Evolutionary conservation across 2,888 invertebrate species (phyloP).

Genomic region (Stramonita haemastoma): DNA sequence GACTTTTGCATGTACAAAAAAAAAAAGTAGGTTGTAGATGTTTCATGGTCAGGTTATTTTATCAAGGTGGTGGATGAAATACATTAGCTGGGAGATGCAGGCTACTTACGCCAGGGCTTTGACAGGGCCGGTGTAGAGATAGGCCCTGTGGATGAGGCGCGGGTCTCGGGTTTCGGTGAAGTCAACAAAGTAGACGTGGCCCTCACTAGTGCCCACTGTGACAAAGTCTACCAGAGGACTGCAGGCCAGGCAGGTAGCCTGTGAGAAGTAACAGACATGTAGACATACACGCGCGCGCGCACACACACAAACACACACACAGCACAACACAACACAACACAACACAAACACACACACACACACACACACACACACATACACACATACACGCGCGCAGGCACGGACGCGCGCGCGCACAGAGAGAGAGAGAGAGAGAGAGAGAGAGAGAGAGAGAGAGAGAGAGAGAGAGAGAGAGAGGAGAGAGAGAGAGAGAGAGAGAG

Average conservation of each 20-base stretch:
- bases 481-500: not conserved
- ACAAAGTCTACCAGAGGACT: conserved; percentile 69
- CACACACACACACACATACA: no score
- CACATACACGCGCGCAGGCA: no score
- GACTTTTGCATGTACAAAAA: no score
- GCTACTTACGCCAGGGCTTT: not conserved
- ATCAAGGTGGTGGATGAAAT: no score
- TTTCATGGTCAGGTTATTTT: no score
- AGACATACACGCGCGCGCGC: not conserved
- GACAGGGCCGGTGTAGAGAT: conserved; percentile 55
- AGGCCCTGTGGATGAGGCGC: conserved; percentile 62
- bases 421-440: not conserved
- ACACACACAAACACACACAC: not conserved
- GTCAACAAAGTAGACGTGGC: conserved; percentile 71
- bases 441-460: no score
- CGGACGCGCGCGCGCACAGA: no score
- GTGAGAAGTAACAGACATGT: not conserved
- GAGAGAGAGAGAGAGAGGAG: no score
- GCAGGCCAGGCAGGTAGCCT: conserved; percentile 66
- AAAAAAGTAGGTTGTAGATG: no score
- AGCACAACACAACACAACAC: not conserved
- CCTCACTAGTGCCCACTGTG: conserved; percentile 69
- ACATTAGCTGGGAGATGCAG: conserved; percentile 53
- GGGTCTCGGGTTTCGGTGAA: conserved; percentile 62
- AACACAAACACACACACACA: no score